Evolutionary conservation across 2,797 vertebrate species (phyloP), one percentile per base, ranked within the genome.

Genomic region (Cyclopterus lumpus): DNA sequence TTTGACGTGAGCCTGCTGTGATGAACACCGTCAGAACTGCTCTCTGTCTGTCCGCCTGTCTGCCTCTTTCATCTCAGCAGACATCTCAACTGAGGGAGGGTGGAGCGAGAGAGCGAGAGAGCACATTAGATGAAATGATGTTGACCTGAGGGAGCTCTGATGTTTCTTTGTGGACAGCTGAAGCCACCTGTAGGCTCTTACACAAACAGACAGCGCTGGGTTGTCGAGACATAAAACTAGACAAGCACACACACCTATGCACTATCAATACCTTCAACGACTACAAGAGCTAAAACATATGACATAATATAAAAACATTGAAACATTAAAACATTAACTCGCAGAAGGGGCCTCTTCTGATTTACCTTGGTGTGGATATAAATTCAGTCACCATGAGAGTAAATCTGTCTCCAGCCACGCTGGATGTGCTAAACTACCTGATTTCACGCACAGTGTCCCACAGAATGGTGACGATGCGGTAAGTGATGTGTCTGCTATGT

Each of bases 21-120:
- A 82, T 84, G 86, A 91, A 77, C 63, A 69, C 24, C 22, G 42
- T 85, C 80, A 86, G 83, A 80, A 44, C 54, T 28, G 71, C 61
- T 84, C 48, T 80, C 63, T 79, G 71, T 87, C 80, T 78, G 70
- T 60, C 70, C 68, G 67, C 60, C 63, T 30, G 44, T 77, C 71
- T 74, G 81, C 61, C 36, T 62, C 87, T 88, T 87, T 90, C 79
- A 91, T 92, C 79, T 80, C 32, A 28, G 61, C 68, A 77, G 83
- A 88, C 84, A 67, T 88, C 83, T 83, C 60, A n/a, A 71, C 36
- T 24, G 57, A 66, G 28, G 55, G 55, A 66, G 63, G 81, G 44
- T 3, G 66, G 67, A 70, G 24, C 71, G 61, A 63, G 20, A 26
- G 60, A 15, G 57, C n/a, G 14, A 16, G 36, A 40, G 59, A 40